phyloP scores from a whole-genome alignment of 2,888 invertebrate species.

The Ditula angustiorana region DNA sequence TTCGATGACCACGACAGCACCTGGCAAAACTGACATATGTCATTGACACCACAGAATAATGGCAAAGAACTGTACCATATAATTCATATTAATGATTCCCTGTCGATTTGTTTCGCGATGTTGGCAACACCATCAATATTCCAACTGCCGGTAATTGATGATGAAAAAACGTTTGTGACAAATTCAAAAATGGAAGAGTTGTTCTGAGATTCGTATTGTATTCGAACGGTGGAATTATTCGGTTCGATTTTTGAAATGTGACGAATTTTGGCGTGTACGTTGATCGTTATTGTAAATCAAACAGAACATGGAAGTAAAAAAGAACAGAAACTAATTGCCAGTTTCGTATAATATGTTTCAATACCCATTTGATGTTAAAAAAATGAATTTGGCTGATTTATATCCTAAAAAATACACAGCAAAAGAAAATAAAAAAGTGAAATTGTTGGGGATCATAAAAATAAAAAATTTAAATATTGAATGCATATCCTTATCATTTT shows the following conservation, averaged over 20 bases:
- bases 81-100: slow-evolving; percentile 80
- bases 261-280: slow-evolving; percentile 21
- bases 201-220: slow-evolving; percentile 21
- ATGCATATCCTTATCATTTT: too few species aligned
- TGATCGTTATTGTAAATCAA: not conserved
- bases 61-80: slow-evolving; percentile 68
- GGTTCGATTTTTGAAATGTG: slow-evolving; percentile 29
- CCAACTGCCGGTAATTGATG: slow-evolving; percentile 45
- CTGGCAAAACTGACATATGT: slow-evolving; percentile 26
- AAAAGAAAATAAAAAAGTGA: too few species aligned
- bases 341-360: too few species aligned
- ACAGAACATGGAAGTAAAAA: not conserved
- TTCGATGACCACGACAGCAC: slow-evolving; percentile 3
- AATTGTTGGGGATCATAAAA: too few species aligned
- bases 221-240: slow-evolving; percentile 14
- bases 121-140: slow-evolving; percentile 58
- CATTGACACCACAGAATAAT: slow-evolving; percentile 45
- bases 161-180: slow-evolving; percentile 11
- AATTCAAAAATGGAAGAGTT: slow-evolving; percentile 33
- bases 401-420: too few species aligned
- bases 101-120: slow-evolving; percentile 48
- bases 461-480: too few species aligned
- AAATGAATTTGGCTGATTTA: too few species aligned
- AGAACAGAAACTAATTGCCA: not conserved
- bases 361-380: too few species aligned